Conservation (phyloP, 2,888 invertebrate genomes). For the Mythimna lalbum region DNA sequence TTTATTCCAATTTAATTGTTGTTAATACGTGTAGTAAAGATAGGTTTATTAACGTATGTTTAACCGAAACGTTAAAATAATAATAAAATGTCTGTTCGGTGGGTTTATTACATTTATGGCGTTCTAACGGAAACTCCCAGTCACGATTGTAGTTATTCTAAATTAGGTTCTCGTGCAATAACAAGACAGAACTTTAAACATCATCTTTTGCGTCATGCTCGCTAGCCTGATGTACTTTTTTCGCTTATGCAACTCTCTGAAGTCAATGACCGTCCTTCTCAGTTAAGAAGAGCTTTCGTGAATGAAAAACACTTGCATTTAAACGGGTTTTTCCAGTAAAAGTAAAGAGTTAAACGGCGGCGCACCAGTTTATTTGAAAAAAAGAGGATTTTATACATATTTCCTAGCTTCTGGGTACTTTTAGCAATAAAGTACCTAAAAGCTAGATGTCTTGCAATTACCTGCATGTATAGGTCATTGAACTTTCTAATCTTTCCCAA, state of each 20-base stretch:
- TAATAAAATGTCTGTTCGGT: background rate
- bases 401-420: conserved; percentile 12
- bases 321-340: background rate
- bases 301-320: background rate
- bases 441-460: conserved; percentile 3
- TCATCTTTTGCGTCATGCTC: conserved; percentile 29
- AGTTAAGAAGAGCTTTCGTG: conserved; percentile 42
- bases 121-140: conserved; percentile 5
- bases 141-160: conserved; percentile 42
- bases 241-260: conserved; percentile 42
- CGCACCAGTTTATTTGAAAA: conserved; percentile 62
- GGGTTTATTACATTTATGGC: conserved; percentile 7
- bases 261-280: conserved; percentile 36
- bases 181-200: conserved; percentile 8
- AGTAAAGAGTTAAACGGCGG: conserved; percentile 7
- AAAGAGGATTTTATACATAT: background rate
- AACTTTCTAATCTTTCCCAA: conserved; percentile 7
- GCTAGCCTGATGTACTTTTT: conserved; percentile 35
- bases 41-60: background rate
- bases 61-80: conserved; percentile 2
- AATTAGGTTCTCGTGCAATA: conserved; percentile 27
- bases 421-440: conserved; percentile 1
- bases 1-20: background rate
- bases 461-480: conserved; percentile 8
- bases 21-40: background rate